Evolutionary conservation across 2,113 vertebrate species (phyloP).

Genomic region (Apteryx owenii): DNA sequence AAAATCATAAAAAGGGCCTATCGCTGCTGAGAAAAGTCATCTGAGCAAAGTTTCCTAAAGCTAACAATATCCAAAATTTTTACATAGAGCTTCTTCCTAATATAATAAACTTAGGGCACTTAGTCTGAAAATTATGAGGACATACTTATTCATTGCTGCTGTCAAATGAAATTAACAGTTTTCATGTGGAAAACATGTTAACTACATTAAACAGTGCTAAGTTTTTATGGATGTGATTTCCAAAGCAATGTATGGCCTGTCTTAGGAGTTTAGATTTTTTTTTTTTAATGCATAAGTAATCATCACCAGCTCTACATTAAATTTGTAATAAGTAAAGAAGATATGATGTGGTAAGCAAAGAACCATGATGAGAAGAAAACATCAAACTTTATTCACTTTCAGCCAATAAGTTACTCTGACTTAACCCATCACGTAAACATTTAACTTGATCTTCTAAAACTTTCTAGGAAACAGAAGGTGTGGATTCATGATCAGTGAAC

Average conservation of each 20-base stretch:
- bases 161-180: background rate
- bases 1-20: background rate
- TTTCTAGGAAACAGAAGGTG: background rate
- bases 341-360: background rate
- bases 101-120: background rate
- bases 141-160: background rate
- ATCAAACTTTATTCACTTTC: background rate
- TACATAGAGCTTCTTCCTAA: background rate
- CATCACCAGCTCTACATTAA: background rate
- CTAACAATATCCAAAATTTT: background rate
- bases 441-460: background rate
- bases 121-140: background rate
- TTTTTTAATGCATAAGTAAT: background rate
- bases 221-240: background rate
- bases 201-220: background rate
- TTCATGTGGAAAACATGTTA: background rate
- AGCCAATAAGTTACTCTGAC: background rate
- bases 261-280: background rate
- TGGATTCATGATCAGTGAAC: background rate
- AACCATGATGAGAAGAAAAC: background rate
- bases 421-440: background rate
- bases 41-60: background rate
- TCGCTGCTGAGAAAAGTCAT: conserved; percentile 3
- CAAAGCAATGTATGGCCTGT: background rate
- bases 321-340: background rate